These are phyloP conservation scores for Meandrusa payeni DNA, from an alignment of 2,888 invertebrate species.

Conservation along the genomic window DNA sequence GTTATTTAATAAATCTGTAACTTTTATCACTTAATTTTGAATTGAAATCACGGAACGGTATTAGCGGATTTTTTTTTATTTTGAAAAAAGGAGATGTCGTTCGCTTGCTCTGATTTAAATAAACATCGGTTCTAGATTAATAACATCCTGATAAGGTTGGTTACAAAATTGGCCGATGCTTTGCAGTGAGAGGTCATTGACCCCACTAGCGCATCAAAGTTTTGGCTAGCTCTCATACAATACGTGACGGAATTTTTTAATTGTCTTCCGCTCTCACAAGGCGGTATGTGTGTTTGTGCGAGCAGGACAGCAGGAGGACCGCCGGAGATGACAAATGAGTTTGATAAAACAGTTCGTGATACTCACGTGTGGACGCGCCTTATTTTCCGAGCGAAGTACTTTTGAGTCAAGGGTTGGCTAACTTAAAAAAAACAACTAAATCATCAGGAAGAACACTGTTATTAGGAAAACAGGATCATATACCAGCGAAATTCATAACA, in stretches of 20 bases:
- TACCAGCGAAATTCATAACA: too few relatives aligned
- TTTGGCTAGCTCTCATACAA: constrained; percentile 63
- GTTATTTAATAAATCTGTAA: too few relatives aligned
- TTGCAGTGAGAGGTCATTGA: constrained; percentile 54
- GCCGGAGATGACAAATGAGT: constrained; percentile 37
- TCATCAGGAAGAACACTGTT: too few relatives aligned
- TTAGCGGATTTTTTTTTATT: background rate
- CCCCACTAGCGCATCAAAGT: constrained; percentile 48
- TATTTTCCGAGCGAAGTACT: background rate
- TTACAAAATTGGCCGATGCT: constrained; percentile 19
- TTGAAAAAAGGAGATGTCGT: background rate
- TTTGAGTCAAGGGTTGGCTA: background rate
- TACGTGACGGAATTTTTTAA: constrained; percentile 71
- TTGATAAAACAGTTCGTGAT: constrained; percentile 35
- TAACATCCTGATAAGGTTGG: constrained; percentile 8
- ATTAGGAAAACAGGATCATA: too few relatives aligned
- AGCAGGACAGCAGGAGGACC: constrained; percentile 37
- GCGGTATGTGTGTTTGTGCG: constrained; percentile 32
- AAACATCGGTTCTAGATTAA: constrained; percentile 3
- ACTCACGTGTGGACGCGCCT: constrained; percentile 26
- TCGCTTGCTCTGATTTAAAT: background rate
- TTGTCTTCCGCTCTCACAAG: constrained; percentile 49
- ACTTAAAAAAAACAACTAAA: background rate
- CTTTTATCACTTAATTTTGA: background rate
- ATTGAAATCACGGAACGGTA: background rate